Evolutionary conservation across 2,888 invertebrate species (phyloP).

Genomic region (Nephrotoma guestfalica): DNA sequence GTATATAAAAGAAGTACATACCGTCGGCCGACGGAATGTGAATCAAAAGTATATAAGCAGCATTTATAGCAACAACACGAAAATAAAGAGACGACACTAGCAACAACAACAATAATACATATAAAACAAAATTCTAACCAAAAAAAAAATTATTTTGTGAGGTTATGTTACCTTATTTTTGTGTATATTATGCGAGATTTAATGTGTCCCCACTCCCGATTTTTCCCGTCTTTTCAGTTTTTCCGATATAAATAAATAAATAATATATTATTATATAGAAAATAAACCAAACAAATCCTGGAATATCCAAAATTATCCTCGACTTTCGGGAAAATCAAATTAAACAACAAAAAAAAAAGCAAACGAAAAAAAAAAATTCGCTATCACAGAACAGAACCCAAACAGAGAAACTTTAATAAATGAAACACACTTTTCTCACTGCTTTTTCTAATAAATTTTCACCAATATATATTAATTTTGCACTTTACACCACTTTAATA

Average conservation of each 20-base stretch:
- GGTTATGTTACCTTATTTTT: slow-evolving; percentile 1
- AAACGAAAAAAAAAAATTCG: not conserved
- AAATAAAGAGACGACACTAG: not conserved
- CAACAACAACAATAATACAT: not conserved
- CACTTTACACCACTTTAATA: not conserved
- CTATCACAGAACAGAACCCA: not conserved
- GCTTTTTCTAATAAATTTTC: not conserved
- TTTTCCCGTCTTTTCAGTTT: not conserved
- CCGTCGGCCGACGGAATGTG: slow-evolving; percentile 3
- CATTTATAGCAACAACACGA: not conserved
- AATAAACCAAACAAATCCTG: not conserved
- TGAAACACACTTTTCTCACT: not conserved
- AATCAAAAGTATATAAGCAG: not conserved
- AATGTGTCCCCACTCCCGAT: not conserved
- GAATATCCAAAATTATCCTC: not conserved
- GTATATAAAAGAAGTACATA: not conserved
- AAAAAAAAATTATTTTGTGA: not conserved
- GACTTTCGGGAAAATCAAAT: not conserved
- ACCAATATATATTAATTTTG: not conserved
- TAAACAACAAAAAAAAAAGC: not conserved
- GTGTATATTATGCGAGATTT: not conserved
- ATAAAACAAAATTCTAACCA: not conserved
- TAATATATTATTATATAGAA: not conserved
- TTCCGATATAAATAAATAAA: not conserved
- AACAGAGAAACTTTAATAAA: not conserved